Base-by-base conservation (phyloP, 1,140 invertebrate genomes). In the Caenorhabditis briggsae region DNA sequence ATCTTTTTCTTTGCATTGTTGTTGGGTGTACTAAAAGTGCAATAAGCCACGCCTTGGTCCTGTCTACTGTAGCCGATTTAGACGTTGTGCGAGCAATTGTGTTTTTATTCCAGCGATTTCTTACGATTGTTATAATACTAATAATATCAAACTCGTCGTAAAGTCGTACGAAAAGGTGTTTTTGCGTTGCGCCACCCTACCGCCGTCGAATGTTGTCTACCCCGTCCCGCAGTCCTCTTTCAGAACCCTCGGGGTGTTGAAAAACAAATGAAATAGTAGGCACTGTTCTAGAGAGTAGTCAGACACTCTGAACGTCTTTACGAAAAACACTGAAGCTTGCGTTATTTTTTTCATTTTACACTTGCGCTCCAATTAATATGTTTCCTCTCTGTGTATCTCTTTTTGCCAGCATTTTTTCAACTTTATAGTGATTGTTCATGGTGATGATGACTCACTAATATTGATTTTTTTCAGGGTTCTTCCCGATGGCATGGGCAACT, bases 181-280 rank as follows among this genome's bases (percentile, higher is more conserved):
- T 43, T 78, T 3, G 2, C 7, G 56, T 61, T 58, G 33, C 33
- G 33, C 41, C 41, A 2, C 64, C 12, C 12, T 70, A 41, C 12
- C 65, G 65, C 9, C 20, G 61, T 65, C 61, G 33, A 33, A 33
- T 33, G 33, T 33, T 53, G 6, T n/a, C 11, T n/a, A 23, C n/a
- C n/a, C 70, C 5, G 46, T 78, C 23, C 11, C 18, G 20, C 53
- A 46, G 50, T 50, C 70, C 46, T 23, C 23, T 70, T 70, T 70
- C 41, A 43, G 41, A n/a, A 9, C 61, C 5, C n/a, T n/a, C 70
- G 33, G 33, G 0, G 16, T 78, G 20, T 78, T 2, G 70, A 78
- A 78, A 78, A 78, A 78, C 70, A 78, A 78, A n/a, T 78, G 70
- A 78, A 78, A 78, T 78, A 78, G 70, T 78, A 16, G 64, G n/a